Conservation (phyloP, 2,797 vertebrate genomes). For the Taeniopygia guttata region DNA sequence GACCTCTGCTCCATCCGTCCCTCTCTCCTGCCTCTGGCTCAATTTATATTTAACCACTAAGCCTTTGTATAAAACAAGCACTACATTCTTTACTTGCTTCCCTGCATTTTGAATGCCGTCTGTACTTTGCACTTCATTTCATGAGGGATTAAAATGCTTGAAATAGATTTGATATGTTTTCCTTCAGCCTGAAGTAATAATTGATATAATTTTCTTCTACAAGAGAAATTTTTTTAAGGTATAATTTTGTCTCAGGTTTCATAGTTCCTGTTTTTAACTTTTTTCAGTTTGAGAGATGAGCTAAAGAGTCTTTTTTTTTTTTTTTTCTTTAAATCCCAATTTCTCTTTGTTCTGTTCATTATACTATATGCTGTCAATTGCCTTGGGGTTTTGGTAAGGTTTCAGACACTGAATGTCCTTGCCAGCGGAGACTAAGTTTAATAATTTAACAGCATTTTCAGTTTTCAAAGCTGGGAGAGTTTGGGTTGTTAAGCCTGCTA, state of each 20-base stretch:
- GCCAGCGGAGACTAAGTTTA: conserved; percentile 25
- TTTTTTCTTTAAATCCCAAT: neutral
- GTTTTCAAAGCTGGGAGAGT: conserved; percentile 20
- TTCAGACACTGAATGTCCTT: conserved; percentile 44
- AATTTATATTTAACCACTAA: conserved; percentile 51
- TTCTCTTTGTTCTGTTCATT: conserved; percentile 31
- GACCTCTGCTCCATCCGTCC: conserved; percentile 37
- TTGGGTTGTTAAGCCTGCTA: conserved; percentile 8
- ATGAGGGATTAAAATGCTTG: conserved; percentile 45
- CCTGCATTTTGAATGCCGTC: neutral
- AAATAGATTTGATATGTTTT: conserved; percentile 52
- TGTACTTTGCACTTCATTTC: conserved; percentile 46
- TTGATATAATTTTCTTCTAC: conserved; percentile 17
- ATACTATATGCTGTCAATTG: neutral
- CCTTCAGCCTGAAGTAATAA: conserved; percentile 46
- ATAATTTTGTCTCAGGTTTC: neutral
- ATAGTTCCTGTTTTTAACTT: neutral
- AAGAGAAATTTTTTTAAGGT: neutral
- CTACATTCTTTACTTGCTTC: conserved; percentile 40
- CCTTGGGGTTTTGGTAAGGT: conserved; percentile 20
- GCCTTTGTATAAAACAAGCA: conserved; percentile 42
- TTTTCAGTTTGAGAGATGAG: neutral
- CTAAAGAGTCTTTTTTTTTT: neutral
- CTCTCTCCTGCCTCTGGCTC: conserved; percentile 32
- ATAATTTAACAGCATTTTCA: conserved; percentile 55